Conservation (phyloP, 1,140 invertebrate species). For the Nixonia krombeini region DNA sequence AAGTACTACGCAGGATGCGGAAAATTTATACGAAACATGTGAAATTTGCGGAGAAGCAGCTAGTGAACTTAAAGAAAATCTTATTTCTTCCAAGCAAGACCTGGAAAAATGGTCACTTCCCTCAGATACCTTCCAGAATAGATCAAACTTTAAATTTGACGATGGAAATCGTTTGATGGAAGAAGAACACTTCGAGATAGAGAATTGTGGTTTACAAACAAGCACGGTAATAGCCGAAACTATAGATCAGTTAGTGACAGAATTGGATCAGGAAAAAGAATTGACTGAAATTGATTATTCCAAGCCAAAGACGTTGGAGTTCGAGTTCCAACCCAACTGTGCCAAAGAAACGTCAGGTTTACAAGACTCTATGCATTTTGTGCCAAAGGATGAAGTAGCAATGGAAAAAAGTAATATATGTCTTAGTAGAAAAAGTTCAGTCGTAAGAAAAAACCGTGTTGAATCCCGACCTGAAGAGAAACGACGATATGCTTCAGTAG, state of each 20-base stretch:
- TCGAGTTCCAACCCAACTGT: not conserved
- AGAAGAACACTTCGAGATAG: conserved; percentile 57
- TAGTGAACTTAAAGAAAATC: conserved; percentile 34
- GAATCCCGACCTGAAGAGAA: conserved; percentile 48
- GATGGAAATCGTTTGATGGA: conserved; percentile 38
- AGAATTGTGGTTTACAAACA: conserved; percentile 46
- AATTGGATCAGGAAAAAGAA: conserved; percentile 3
- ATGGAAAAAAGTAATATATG: conserved; percentile 50
- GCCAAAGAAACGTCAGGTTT: conserved; percentile 3
- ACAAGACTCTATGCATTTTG: conserved; percentile 25
- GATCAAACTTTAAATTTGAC: conserved; percentile 35
- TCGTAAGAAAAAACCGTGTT: conserved; percentile 38
- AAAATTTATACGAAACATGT: conserved; percentile 48
- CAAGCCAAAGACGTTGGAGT: not conserved
- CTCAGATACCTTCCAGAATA: conserved; percentile 46
- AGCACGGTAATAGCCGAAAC: not conserved
- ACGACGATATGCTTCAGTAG: conserved; percentile 62
- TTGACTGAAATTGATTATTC: no score
- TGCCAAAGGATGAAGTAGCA: conserved; percentile 57
- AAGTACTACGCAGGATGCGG: conserved; percentile 6
- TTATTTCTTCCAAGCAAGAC: conserved; percentile 22
- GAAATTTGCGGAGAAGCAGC: conserved; percentile 65
- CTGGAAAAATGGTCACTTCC: conserved; percentile 19
- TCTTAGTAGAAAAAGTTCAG: conserved; percentile 57
- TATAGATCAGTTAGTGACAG: not conserved